Evolutionary conservation across 2,113 vertebrate genomes (phyloP).

Genomic region (Spea bombifrons): DNA sequence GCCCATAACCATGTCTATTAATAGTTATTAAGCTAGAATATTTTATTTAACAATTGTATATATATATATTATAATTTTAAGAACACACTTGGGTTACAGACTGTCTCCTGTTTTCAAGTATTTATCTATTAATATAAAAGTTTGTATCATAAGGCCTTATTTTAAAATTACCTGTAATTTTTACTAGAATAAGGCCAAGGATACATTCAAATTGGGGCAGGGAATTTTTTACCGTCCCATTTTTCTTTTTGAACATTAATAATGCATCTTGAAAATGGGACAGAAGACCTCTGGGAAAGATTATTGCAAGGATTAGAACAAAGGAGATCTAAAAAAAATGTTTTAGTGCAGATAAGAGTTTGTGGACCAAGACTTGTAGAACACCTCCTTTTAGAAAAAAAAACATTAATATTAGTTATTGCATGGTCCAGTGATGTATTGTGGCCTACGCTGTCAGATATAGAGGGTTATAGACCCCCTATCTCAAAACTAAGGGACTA

Average conservation of each 20-base stretch:
- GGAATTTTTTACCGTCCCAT: constrained; percentile 1
- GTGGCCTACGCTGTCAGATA: no score
- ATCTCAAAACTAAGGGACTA: no score
- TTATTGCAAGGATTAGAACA: constrained; percentile 13
- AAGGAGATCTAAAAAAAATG: neutral
- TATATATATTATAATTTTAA: neutral
- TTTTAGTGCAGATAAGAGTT: neutral
- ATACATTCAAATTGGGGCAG: neutral
- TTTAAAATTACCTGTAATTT: neutral
- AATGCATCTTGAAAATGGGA: constrained; percentile 29
- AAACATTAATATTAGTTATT: neutral
- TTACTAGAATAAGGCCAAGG: constrained; percentile 21
- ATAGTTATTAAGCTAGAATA: no score
- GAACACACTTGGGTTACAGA: no score
- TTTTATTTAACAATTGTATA: neutral
- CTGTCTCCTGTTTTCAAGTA: neutral
- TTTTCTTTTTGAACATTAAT: constrained; percentile 25
- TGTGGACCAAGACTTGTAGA: neutral
- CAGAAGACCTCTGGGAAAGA: constrained; percentile 10
- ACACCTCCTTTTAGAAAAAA: neutral
- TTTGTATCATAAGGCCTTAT: neutral
- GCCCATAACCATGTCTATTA: no score
- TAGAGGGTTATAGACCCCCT: no score
- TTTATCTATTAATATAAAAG: neutral
- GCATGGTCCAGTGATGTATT: no score